Percentiles rank a stretch among this genome's conserved stretches.
These are phyloP conservation scores for Lagocephalus sceleratus DNA, from an alignment of 2,797 vertebrate genomes.

Conservation along the genomic window DNA sequence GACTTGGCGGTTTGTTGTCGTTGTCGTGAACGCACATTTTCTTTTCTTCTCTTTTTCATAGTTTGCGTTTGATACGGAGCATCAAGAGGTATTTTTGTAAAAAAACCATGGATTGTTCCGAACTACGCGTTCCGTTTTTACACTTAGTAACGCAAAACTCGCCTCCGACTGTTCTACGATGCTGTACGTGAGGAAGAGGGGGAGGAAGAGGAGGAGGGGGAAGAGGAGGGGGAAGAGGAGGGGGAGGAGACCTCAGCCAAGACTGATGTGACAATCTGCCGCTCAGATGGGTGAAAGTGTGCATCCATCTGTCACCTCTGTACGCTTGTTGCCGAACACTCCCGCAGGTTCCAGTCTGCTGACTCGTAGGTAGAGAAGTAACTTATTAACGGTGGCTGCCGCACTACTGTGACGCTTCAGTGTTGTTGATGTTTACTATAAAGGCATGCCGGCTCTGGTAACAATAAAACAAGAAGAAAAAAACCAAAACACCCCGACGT, in stretches of 20 bases:
- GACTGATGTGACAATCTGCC: conserved; percentile 40
- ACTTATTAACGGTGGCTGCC: conserved; percentile 20
- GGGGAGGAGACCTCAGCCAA: conserved; percentile 17
- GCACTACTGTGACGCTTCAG: conserved; percentile 52
- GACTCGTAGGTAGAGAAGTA: conserved; percentile 34
- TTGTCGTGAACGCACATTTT: conserved; percentile 52
- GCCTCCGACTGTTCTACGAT: conserved; percentile 17
- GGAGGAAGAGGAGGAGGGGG: conserved; percentile 13
- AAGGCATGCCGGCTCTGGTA: conserved; percentile 58
- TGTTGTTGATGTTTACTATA: conserved; percentile 63
- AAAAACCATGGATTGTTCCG: conserved; percentile 54
- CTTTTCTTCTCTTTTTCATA: conserved; percentile 33
- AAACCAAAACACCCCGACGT: too few relatives aligned
- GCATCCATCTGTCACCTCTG: conserved; percentile 40
- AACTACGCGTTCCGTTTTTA: conserved; percentile 22
- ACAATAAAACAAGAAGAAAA: conserved; percentile 46
- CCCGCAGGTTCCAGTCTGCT: conserved; percentile 20
- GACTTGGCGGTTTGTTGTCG: conserved; percentile 43
- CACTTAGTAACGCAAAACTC: conserved; percentile 2
- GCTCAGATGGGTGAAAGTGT: conserved; percentile 32
- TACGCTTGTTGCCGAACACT: conserved; percentile 44
- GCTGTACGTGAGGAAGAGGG: conserved; percentile 6
- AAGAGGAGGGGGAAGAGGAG: conserved; percentile 10
- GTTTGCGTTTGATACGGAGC: conserved; percentile 48
- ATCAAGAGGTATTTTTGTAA: conserved; percentile 63